phyloP scores from a whole-genome alignment of 2,113 vertebrate genomes.

The Dipodomys ordii region DNA sequence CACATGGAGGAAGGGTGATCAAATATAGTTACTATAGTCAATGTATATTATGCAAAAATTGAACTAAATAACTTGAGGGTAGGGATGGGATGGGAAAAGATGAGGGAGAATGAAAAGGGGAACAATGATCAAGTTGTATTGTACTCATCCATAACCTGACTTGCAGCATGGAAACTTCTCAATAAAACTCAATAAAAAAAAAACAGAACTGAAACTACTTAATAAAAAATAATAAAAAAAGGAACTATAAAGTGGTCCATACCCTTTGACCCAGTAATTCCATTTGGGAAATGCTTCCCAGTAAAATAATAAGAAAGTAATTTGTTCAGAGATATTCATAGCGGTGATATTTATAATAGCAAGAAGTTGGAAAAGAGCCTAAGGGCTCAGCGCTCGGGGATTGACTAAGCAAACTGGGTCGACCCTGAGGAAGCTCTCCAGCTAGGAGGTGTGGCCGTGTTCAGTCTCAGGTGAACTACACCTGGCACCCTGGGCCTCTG shows the following conservation, averaged over 20 bases:
- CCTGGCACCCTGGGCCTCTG: not conserved
- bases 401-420: conserved; percentile 71
- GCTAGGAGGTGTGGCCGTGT: not conserved
- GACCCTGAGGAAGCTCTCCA: not conserved
- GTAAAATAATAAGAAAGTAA: conserved; percentile 78
- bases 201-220: too few species aligned
- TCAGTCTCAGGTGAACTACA: not conserved
- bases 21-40: too few species aligned
- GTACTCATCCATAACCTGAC: too few species aligned
- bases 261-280: conserved; percentile 64
- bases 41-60: too few species aligned
- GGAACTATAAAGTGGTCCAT: conserved; percentile 31
- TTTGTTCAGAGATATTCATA: conserved; percentile 80
- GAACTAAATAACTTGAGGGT: too few species aligned
- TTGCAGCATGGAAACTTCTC: too few species aligned
- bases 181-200: too few species aligned
- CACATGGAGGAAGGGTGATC: too few species aligned
- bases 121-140: too few species aligned
- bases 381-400: conserved; percentile 63
- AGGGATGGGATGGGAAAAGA: too few species aligned
- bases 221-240: too few species aligned
- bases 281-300: conserved; percentile 73
- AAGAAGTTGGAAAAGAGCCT: conserved; percentile 73
- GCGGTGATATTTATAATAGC: conserved; percentile 79
- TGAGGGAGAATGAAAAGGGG: too few species aligned